Evolutionary conservation across 2,113 vertebrate genomes (phyloP).

Genomic region (Ciconia boyciana): DNA sequence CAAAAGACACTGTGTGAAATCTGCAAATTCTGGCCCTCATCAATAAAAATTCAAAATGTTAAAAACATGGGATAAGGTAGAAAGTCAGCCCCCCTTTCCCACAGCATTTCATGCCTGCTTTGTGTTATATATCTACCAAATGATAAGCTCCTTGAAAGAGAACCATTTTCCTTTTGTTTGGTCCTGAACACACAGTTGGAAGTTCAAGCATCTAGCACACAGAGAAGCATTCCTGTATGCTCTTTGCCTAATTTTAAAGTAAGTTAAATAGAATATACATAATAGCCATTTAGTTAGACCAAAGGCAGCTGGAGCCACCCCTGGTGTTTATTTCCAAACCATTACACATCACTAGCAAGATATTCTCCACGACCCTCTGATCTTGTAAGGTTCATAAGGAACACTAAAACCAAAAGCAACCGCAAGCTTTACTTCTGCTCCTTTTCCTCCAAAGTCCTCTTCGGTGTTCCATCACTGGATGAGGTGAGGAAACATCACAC

Average conservation of each 20-base stretch:
- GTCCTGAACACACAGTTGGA: conserved; percentile 24
- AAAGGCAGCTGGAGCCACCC: conserved; percentile 20
- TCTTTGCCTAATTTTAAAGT: conserved; percentile 31
- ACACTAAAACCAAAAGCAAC: not conserved
- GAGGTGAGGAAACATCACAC: not conserved
- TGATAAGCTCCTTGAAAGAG: conserved; percentile 11
- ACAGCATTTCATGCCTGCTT: conserved; percentile 4
- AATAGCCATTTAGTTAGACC: conserved; percentile 21
- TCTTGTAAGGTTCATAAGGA: not conserved
- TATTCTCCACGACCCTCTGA: not conserved
- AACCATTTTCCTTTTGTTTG: conserved; percentile 38
- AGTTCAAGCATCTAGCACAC: not conserved
- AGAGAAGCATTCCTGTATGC: not conserved
- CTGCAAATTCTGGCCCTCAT: not conserved
- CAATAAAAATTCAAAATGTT: not conserved
- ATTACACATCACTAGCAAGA: conserved; percentile 14
- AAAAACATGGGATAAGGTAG: not conserved
- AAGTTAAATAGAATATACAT: conserved; percentile 40
- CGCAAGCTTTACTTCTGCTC: not conserved
- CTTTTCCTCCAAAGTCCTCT: not conserved
- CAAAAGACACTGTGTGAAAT: not conserved
- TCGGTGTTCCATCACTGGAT: not conserved
- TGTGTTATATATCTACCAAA: conserved; percentile 1
- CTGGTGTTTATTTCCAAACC: conserved; percentile 38
- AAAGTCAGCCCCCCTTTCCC: not conserved